Base-by-base conservation (phyloP, 2,113 vertebrate species). In the Callocephalon fimbriatum region DNA sequence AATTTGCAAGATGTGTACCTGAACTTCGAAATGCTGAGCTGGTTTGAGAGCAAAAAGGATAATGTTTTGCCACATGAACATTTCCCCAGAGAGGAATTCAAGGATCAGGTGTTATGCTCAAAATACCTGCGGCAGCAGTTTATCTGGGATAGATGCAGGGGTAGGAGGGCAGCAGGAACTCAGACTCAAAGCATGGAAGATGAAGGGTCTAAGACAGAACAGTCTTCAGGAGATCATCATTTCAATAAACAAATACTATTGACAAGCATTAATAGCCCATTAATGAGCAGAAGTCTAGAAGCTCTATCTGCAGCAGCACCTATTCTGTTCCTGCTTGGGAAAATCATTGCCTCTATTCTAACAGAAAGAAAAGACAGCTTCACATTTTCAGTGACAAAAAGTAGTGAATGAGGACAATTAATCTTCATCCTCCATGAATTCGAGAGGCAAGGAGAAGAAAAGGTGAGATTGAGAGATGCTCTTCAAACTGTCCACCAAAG, bases 1-100 rank as follows among this genome's bases (percentile, higher is more conserved):
- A 65, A 96, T 87, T 90, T 93, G 87, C 66, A 91, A 94, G 87
- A 84, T 65, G 15, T 78, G 65, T 76, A 85, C 72, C 84, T 84
- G 66, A 94, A 93, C 29, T 58, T 74, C 11, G 31, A 95, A 97
- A 88, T 44, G 85, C 92, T 96, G 81, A 94, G 67, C 62, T 96
- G 86, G 62, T 83, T 66, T 58, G 3, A 12, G 44, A 93, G 70
- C 6, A 51, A 58, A 86, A 73, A 47, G 31, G 84, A 56, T 45
- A 67, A 78, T 80, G 48, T 90, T 83, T 83, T 50, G 25, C 44
- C 50, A 70, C 84, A 94, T 47, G 81, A 93, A 87, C 10, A 51
- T 50, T 86, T 80, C 40, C 14, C 6, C 38, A 54, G 72, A 67
- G 91, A 59, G 63, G 61, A 89, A 70, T 88, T 68, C 68, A 73